A percentile compares a stretch with the other conserved stretches of the same genome.
Evolutionary conservation across 2,797 vertebrate species (phyloP).

Genomic region (Gobio occitaniae): DNA sequence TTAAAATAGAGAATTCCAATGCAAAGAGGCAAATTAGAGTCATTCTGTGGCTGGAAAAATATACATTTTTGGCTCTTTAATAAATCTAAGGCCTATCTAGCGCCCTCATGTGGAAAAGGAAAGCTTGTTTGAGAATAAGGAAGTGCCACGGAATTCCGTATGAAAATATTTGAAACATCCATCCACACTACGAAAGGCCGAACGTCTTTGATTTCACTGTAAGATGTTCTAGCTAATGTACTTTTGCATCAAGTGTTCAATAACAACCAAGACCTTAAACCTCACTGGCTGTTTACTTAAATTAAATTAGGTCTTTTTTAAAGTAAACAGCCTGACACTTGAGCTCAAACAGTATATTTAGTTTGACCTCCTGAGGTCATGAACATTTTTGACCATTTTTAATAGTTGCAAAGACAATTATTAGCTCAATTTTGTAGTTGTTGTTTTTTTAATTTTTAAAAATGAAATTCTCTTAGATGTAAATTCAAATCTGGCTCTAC

Average conservation of each 20-base stretch:
- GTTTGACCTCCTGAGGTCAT: not conserved
- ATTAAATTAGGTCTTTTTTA: no score
- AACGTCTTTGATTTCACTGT: no score
- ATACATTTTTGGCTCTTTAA: no score
- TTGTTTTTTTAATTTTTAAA: not conserved
- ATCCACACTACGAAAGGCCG: no score
- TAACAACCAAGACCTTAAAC: no score
- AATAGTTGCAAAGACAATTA: not conserved
- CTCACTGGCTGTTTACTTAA: no score
- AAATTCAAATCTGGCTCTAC: not conserved
- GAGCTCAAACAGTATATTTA: not conserved
- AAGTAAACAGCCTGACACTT: no score
- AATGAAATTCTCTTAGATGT: not conserved
- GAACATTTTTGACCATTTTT: no score
- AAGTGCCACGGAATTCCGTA: not conserved
- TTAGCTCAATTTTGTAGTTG: not conserved
- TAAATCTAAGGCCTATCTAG: not conserved
- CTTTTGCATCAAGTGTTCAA: no score
- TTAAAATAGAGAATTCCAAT: no score
- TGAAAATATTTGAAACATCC: not conserved
- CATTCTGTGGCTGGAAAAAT: no score
- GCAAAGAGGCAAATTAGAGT: no score
- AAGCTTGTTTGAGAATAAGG: not conserved
- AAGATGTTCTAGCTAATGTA: not conserved
- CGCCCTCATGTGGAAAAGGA: slow-evolving; percentile 39